Evolutionary conservation across 2,113 vertebrate species (phyloP), one percentile per base, ranked within the genome.

Genomic region (Rutilus rutilus): DNA sequence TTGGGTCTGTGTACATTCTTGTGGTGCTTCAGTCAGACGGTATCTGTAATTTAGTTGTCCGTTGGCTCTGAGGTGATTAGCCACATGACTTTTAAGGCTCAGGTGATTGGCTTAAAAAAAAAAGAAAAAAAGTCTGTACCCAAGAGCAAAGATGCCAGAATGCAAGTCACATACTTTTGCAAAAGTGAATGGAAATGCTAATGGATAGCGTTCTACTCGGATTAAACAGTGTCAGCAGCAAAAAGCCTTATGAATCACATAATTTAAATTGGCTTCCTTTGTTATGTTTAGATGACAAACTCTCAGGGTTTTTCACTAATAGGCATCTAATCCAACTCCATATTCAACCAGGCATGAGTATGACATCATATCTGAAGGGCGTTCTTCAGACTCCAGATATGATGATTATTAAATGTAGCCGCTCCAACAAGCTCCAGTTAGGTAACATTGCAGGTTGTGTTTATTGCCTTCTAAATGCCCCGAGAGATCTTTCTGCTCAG

Each of bases 371-470:
- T 60, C 78, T 81, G 59, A 47, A 81, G 78, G 78, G 36, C 15
- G 9, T 30, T 80, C 17, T 81, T 45, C 39, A 45, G 59, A 81
- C 25, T 81, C 25, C 39, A 25, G 60, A 27, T 81, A 47, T 2
- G 59, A 78, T 59, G 52, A 64, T 65, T 64, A 45, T 81, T 81
- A 81, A 81, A 81, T 65, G 78, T 81, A 64, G 39, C 59, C n/a
- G 60, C 78, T 81, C 78, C 78, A 81, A 42, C 59, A 64, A 64
- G 65, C 60, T 62, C 36, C 57, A 79, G 77, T 42, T 62, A 79
- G 77, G 77, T 62, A 79, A 79, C 57, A 79, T 62, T 79, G 57
- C 77, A 79, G 77, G 77, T 79, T 79, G 77, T 62, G 78, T 81
- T 42, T 65, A 9, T 47, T 65, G 59, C 14, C 78, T 59, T 27